phyloP scores from a whole-genome alignment of 2,797 vertebrate species.

The Rhinophrynus dorsalis region DNA sequence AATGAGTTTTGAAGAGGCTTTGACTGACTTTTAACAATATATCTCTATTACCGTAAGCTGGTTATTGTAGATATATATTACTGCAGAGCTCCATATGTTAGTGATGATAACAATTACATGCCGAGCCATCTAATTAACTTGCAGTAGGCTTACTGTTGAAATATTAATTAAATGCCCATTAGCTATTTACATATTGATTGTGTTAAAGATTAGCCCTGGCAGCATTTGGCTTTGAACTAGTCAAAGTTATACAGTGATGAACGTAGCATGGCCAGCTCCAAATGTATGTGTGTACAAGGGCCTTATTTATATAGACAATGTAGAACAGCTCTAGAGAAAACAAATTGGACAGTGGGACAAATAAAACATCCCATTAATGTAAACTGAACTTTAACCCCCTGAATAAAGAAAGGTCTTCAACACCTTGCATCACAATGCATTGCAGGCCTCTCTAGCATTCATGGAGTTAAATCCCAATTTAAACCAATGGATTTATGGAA shows the following conservation, averaged over 20 bases:
- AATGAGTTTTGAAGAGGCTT: constrained; percentile 4
- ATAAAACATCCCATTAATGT: too few species aligned
- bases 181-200: constrained; percentile 35
- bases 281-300: background rate
- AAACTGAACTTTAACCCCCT: too few species aligned
- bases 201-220: constrained; percentile 22
- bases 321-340: too few species aligned
- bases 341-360: too few species aligned
- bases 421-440: too few species aligned
- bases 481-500: too few species aligned
- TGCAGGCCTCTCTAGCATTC: too few species aligned
- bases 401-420: too few species aligned
- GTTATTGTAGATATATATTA: constrained; percentile 39
- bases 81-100: constrained; percentile 52
- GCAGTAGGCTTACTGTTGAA: constrained; percentile 48
- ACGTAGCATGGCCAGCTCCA: background rate
- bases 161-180: constrained; percentile 55
- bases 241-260: background rate
- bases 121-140: constrained; percentile 49
- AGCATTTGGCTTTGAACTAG: constrained; percentile 27
- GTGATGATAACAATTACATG: constrained; percentile 40
- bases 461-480: too few species aligned
- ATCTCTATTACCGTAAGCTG: constrained; percentile 40
- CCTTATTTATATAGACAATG: too few species aligned
- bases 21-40: constrained; percentile 46